A percentile compares a stretch with the other conserved stretches of the same genome.
These are phyloP conservation scores for Microctonus hyperodae DNA, from an alignment of 2,888 invertebrate species.

Conservation along the genomic window DNA sequence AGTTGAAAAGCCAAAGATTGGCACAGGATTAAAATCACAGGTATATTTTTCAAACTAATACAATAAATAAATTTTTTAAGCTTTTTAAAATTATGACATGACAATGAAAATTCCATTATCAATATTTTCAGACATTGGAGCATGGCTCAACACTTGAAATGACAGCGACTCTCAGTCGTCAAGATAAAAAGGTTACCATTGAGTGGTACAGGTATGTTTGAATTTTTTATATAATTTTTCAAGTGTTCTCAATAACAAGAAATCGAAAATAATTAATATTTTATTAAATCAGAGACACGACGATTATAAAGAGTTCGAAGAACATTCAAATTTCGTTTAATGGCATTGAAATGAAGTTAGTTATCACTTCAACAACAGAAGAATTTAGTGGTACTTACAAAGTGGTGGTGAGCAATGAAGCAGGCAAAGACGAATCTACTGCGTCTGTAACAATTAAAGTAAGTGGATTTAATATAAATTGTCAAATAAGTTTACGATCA, in stretches of 20 bases:
- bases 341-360: conserved; percentile 80
- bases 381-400: conserved; percentile 84
- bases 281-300: conserved; percentile 62
- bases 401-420: conserved; percentile 88
- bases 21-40: conserved; percentile 77
- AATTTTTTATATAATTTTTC: not conserved
- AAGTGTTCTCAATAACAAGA: not conserved
- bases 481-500: too few relatives aligned
- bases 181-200: conserved; percentile 81
- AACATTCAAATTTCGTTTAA: conserved; percentile 84
- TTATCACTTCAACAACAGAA: conserved; percentile 76
- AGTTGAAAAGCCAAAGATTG: conserved; percentile 81
- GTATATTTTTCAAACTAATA: too few relatives aligned
- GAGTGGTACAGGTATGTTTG: conserved; percentile 80
- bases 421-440: conserved; percentile 87
- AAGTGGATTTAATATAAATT: too few relatives aligned
- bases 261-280: conserved; percentile 17
- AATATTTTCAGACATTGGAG: conserved; percentile 67
- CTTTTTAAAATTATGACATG: not conserved
- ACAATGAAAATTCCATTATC: too few relatives aligned
- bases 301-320: conserved; percentile 78
- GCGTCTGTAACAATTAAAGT: conserved; percentile 82
- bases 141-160: conserved; percentile 83
- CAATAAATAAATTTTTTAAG: too few relatives aligned
- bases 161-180: conserved; percentile 74